Evolutionary conservation across 2,113 vertebrate genomes (phyloP).

Genomic region (Cyphomyrus discorhynchus): DNA sequence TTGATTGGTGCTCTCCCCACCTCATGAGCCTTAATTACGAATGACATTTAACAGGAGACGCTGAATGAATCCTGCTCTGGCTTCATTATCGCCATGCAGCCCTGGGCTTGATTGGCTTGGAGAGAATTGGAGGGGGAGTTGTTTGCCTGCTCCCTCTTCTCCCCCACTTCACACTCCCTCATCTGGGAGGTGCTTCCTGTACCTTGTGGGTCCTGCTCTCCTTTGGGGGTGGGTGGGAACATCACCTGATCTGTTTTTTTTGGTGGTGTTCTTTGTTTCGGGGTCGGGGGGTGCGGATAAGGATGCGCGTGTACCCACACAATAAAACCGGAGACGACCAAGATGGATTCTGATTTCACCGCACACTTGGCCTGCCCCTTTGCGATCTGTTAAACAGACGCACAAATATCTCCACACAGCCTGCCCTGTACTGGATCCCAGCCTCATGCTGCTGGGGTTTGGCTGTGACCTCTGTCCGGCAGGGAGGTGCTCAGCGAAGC

Average conservation of each 20-base stretch:
- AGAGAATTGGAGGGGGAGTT: slow-evolving; percentile 25
- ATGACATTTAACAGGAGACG: slow-evolving; percentile 53
- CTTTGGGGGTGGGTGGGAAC: neutral
- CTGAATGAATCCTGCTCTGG: slow-evolving; percentile 42
- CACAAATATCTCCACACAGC: neutral
- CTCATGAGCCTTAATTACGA: slow-evolving; percentile 48
- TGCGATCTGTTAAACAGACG: neutral
- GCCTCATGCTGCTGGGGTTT: neutral
- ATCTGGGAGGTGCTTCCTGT: no score
- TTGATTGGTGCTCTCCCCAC: slow-evolving; percentile 38
- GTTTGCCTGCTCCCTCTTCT: neutral
- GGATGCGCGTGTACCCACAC: neutral
- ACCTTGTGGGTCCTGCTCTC: neutral
- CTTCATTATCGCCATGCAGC: slow-evolving; percentile 36
- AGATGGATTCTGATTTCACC: neutral
- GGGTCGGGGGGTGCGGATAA: neutral
- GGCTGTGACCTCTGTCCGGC: neutral
- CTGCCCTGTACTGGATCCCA: neutral
- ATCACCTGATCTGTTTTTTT: neutral
- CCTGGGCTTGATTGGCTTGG: slow-evolving; percentile 40
- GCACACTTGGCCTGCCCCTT: neutral
- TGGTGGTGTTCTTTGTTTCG: neutral
- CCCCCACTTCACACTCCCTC: neutral
- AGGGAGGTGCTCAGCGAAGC: neutral
- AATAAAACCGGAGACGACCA: neutral